phyloP scores from a whole-genome alignment of 2,888 invertebrate species.

The Pasiphila rectangulata region DNA sequence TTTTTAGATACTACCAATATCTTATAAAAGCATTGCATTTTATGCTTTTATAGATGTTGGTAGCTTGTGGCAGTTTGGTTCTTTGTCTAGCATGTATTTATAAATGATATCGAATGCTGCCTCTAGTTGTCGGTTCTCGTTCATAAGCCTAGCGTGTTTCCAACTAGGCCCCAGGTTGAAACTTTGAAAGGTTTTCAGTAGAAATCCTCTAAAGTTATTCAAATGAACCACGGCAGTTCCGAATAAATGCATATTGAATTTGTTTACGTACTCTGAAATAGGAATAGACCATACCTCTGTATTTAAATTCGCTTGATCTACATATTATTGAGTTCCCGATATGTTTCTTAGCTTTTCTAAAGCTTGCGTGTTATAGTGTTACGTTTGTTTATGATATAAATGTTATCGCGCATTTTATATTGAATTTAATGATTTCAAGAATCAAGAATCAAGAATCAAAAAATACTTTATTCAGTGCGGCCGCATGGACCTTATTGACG shows the following conservation, averaged over 20 bases:
- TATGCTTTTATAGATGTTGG: too few species aligned
- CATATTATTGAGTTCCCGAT: conserved; percentile 67
- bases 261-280: conserved; percentile 72
- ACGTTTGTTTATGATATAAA: conserved; percentile 15
- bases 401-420: neutral
- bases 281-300: conserved; percentile 65
- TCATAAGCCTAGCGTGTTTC: too few species aligned
- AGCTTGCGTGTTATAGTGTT: conserved; percentile 24
- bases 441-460: too few species aligned
- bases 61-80: too few species aligned
- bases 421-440: too few species aligned
- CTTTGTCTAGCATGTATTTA: too few species aligned
- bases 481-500: too few species aligned
- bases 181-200: conserved; percentile 35
- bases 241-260: conserved; percentile 79
- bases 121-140: neutral
- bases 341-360: conserved; percentile 44
- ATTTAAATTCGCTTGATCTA: conserved; percentile 71
- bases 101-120: too few species aligned
- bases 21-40: too few species aligned
- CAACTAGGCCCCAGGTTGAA: conserved; percentile 12
- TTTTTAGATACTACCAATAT: too few species aligned
- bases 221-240: conserved; percentile 65
- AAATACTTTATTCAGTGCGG: too few species aligned
- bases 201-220: conserved; percentile 68